Conservation (phyloP, 2,113 vertebrate genomes). For the Struthio camelus region DNA sequence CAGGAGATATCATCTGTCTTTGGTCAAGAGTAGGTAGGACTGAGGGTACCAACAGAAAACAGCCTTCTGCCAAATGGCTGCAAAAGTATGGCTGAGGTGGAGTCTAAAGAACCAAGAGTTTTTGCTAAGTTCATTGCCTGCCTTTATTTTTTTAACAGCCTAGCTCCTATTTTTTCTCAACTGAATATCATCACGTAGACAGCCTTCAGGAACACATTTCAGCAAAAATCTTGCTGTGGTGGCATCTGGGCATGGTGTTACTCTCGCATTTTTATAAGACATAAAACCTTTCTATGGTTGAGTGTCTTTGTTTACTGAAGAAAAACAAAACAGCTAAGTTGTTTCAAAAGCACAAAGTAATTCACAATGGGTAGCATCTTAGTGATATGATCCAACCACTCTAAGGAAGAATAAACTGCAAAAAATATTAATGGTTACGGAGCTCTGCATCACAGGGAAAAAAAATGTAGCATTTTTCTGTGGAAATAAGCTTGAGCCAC, state of each 20-base stretch:
- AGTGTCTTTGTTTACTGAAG: neutral
- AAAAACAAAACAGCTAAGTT: neutral
- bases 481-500: neutral
- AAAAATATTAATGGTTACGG: neutral
- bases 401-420: neutral
- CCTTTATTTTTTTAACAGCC: neutral
- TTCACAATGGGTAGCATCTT: constrained; percentile 24
- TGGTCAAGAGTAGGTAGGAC: neutral
- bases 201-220: constrained; percentile 14
- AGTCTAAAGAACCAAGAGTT: neutral
- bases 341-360: constrained; percentile 20
- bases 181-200: neutral
- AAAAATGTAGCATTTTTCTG: neutral
- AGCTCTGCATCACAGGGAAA: neutral
- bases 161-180: neutral
- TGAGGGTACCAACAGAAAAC: neutral
- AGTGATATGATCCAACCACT: neutral
- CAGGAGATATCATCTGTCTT: neutral
- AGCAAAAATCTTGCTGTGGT: constrained; percentile 3
- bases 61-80: neutral
- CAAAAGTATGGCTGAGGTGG: no score
- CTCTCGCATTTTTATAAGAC: constrained; percentile 14
- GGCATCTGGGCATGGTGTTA: constrained; percentile 45
- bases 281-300: constrained; percentile 2
- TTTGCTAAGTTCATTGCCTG: neutral